phyloP scores from a whole-genome alignment of 2,797 vertebrate genomes.

The Alcedo atthis region DNA sequence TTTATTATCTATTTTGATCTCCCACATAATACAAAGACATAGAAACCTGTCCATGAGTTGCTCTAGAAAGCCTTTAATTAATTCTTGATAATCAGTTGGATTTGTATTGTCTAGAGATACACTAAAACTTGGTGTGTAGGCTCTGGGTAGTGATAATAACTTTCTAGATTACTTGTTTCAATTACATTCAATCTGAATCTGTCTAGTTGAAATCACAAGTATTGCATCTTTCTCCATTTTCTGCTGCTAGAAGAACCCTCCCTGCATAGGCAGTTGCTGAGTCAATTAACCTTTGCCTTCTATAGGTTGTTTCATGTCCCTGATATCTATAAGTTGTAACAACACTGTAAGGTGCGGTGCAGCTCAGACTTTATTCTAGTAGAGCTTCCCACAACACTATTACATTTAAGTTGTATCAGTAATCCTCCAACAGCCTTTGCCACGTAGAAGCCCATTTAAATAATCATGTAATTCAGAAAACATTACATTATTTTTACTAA shows the following conservation, averaged over 20 bases:
- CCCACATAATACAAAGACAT: not conserved
- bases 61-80: not conserved
- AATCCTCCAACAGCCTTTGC: not conserved
- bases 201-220: not conserved
- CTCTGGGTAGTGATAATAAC: not conserved
- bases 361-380: not conserved
- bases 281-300: not conserved
- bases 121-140: not conserved
- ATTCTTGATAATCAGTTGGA: not conserved
- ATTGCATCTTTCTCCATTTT: not conserved
- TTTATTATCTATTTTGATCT: not conserved
- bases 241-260: not conserved
- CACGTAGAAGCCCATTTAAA: not conserved
- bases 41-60: not conserved
- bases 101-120: not conserved
- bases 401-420: not conserved
- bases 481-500: not conserved
- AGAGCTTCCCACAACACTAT: not conserved
- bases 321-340: not conserved
- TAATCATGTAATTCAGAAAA: not conserved
- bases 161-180: not conserved
- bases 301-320: not conserved
- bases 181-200: not conserved
- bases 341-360: not conserved
- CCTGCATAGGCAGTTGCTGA: not conserved